These are phyloP conservation scores for Coturnix japonica DNA, from an alignment of 2,113 vertebrate species.

Conservation along the genomic window DNA sequence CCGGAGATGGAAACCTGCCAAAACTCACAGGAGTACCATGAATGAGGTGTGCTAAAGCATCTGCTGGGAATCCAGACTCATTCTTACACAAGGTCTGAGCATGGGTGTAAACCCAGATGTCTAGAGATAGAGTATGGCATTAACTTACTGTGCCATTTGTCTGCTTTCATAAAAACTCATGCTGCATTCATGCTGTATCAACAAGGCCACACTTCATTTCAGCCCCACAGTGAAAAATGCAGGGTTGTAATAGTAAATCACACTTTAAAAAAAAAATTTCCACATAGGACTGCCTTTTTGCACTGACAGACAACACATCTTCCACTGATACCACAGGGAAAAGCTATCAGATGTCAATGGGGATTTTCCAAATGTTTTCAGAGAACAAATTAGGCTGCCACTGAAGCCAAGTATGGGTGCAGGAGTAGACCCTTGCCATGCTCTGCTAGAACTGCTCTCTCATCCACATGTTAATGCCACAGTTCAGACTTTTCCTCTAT, in stretches of 20 bases:
- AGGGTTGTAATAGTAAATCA: background rate
- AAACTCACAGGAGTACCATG: background rate
- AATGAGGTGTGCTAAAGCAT: conserved; percentile 34
- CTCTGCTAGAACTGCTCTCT: background rate
- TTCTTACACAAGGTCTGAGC: conserved; percentile 28
- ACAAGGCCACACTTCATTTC: background rate
- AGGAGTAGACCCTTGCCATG: background rate
- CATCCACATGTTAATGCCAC: background rate
- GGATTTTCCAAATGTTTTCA: conserved; percentile 20
- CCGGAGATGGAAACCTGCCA: conserved; percentile 33
- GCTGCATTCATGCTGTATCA: background rate
- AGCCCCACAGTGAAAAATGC: background rate
- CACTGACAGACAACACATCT: background rate
- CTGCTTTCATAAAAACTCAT: background rate
- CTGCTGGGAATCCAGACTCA: background rate
- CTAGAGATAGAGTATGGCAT: background rate
- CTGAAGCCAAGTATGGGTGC: background rate
- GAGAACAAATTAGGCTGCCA: background rate
- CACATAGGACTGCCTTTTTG: background rate
- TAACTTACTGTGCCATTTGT: conserved; percentile 18
- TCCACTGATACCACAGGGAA: background rate
- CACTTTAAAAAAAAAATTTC: background rate
- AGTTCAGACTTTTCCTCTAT: background rate
- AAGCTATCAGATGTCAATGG: background rate
- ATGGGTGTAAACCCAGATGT: conserved; percentile 22